Evolutionary conservation across 2,113 vertebrate species (phyloP).

Genomic region (Myocastor coypus): DNA sequence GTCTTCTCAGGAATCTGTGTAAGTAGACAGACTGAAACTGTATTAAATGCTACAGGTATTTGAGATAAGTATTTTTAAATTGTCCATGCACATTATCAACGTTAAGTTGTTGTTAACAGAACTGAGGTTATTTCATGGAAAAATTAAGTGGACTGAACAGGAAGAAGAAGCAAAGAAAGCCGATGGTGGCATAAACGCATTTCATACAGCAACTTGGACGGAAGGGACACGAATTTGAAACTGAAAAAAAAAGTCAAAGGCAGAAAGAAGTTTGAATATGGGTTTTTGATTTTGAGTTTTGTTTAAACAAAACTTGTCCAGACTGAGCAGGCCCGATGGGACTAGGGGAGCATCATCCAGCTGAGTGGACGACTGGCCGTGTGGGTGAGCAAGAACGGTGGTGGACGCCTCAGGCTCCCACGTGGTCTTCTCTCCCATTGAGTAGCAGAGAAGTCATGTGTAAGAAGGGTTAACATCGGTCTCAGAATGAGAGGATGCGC

Average conservation of each 20-base stretch:
- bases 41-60: neutral
- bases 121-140: neutral
- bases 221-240: neutral
- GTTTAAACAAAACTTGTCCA: neutral
- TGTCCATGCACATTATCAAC: neutral
- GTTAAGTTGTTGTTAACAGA: neutral
- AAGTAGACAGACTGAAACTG: neutral
- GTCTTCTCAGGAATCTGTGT: neutral
- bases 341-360: neutral
- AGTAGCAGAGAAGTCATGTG: neutral
- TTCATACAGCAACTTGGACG: neutral
- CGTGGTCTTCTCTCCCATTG: neutral
- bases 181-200: rapidly evolving
- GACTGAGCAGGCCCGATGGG: neutral
- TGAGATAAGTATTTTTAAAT: neutral
- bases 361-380: neutral
- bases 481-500: neutral
- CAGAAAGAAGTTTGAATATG: neutral
- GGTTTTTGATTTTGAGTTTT: neutral
- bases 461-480: neutral
- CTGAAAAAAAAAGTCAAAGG: neutral
- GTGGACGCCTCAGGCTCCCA: neutral
- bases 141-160: neutral
- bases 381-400: neutral
- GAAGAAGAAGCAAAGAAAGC: neutral